These are phyloP conservation scores for Scomberomorus guttatus DNA, from an alignment of 2,797 vertebrate species.

Conservation along the genomic window DNA sequence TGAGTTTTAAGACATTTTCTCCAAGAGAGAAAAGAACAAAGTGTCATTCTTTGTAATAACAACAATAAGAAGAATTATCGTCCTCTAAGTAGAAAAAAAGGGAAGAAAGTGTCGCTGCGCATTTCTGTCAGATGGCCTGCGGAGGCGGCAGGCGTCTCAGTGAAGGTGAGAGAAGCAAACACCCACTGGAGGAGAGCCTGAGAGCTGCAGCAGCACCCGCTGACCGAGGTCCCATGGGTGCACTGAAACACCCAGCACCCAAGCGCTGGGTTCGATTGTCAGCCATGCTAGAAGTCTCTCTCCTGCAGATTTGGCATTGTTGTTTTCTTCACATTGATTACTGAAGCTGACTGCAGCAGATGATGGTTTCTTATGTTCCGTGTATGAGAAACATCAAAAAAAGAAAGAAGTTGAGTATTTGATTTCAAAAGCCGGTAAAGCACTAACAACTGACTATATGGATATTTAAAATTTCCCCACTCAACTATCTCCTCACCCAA, in stretches of 20 bases:
- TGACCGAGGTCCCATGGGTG: slow-evolving; percentile 80
- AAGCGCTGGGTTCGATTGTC: slow-evolving; percentile 82
- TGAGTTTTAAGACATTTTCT: slow-evolving; percentile 84
- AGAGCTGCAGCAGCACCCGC: slow-evolving; percentile 69
- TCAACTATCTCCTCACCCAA: slow-evolving; percentile 58
- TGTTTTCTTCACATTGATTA: slow-evolving; percentile 79
- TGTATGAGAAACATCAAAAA: slow-evolving; percentile 59
- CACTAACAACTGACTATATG: slow-evolving; percentile 68
- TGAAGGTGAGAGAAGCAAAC: slow-evolving; percentile 81
- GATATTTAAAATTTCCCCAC: slow-evolving; percentile 61
- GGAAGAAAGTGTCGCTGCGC: slow-evolving; percentile 89
- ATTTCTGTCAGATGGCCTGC: slow-evolving; percentile 80
- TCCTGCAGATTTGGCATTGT: slow-evolving; percentile 78
- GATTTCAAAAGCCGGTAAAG: slow-evolving; percentile 61
- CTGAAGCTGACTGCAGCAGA: slow-evolving; percentile 78
- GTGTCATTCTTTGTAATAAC: slow-evolving; percentile 76
- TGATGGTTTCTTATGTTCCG: slow-evolving; percentile 58
- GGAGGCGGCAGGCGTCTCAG: slow-evolving; percentile 77
- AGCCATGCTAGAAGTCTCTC: slow-evolving; percentile 72
- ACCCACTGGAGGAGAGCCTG: slow-evolving; percentile 84
- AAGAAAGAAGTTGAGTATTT: slow-evolving; percentile 54
- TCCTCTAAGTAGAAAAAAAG: slow-evolving; percentile 83
- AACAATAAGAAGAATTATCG: slow-evolving; percentile 69
- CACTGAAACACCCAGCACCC: slow-evolving; percentile 64
- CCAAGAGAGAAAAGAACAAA: slow-evolving; percentile 77